A percentile compares a stretch with the other conserved stretches of the same genome.
Evolutionary conservation across 2,113 vertebrate genomes (phyloP).

Genomic region (Neodon shergylaensis): DNA sequence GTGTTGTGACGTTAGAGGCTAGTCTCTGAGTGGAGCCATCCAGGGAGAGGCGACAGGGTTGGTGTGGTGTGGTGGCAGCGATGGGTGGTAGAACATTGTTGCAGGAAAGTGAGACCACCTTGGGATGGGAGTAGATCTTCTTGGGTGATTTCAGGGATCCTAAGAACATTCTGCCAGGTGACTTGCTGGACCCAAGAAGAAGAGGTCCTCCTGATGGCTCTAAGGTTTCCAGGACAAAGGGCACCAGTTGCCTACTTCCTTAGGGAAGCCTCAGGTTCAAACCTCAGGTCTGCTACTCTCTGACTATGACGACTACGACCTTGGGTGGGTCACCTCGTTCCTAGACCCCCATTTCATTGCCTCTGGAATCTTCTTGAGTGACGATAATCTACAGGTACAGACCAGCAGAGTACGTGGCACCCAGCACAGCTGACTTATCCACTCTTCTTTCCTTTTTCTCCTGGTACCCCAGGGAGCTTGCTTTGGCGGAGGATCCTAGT

Average conservation of each 20-base stretch:
- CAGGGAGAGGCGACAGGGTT: neutral
- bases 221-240: neutral
- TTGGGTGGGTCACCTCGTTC: neutral
- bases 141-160: neutral
- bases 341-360: neutral
- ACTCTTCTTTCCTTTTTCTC: neutral
- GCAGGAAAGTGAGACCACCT: fast-evolving
- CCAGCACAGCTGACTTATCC: neutral
- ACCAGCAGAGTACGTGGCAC: neutral
- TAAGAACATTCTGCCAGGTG: neutral
- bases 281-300: neutral
- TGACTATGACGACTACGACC: neutral
- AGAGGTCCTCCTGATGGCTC: neutral
- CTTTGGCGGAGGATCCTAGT: neutral
- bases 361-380: neutral
- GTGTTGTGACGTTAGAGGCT: fast-evolving
- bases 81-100: neutral
- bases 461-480: too few relatives aligned
- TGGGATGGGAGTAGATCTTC: neutral
- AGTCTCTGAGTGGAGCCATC: neutral
- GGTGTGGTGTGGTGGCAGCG: too few relatives aligned
- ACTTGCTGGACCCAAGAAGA: neutral
- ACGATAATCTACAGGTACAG: neutral
- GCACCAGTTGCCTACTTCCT: neutral
- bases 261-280: neutral